These are phyloP conservation scores for Leucoraja ocellata DNA, from an alignment of 2,797 vertebrate genomes.

Conservation along the genomic window DNA sequence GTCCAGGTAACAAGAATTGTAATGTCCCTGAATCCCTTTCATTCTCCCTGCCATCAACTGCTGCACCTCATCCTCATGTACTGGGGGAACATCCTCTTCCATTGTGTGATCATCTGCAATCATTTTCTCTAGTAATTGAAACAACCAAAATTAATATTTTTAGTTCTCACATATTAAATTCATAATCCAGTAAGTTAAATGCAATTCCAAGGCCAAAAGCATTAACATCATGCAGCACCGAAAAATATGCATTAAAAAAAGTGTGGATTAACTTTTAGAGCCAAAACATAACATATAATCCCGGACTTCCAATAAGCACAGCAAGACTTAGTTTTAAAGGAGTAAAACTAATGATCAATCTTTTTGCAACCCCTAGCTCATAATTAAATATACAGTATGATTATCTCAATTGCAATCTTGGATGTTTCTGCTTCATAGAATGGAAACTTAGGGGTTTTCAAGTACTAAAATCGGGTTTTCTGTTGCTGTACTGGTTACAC, in stretches of 20 bases:
- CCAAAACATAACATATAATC: background rate
- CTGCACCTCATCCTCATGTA: slow-evolving; percentile 55
- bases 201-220: background rate
- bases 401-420: no score
- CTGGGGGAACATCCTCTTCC: slow-evolving; percentile 53
- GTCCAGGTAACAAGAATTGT: slow-evolving; percentile 75
- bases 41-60: slow-evolving; percentile 62
- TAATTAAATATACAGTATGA: background rate
- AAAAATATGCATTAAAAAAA: background rate
- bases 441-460: background rate
- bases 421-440: background rate
- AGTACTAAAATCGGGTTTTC: background rate
- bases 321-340: background rate
- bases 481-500: background rate
- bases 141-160: background rate
- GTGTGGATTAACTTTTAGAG: background rate
- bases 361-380: background rate
- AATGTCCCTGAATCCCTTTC: slow-evolving; percentile 73
- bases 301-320: background rate
- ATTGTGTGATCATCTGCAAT: slow-evolving; percentile 44
- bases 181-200: background rate
- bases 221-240: background rate
- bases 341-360: background rate
- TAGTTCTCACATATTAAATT: background rate
- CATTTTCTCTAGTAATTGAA: background rate